Conservation (phyloP, 2,797 vertebrate species). For the Chloroceryle inda region DNA sequence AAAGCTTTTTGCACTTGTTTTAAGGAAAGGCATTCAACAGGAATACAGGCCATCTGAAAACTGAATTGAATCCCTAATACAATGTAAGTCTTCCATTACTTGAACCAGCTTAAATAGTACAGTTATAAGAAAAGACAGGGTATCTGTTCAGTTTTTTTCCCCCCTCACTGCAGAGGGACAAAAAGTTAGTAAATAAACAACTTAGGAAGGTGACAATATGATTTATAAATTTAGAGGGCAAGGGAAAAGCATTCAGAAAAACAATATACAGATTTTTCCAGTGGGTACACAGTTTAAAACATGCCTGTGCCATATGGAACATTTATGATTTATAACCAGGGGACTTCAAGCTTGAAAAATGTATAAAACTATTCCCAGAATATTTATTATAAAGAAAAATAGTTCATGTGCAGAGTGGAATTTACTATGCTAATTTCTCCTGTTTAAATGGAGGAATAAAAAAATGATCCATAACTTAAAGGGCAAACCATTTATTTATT, state of each 20-base stretch:
- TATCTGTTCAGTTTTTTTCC: not conserved
- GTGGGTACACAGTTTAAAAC: slow-evolving; percentile 25
- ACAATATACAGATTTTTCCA: slow-evolving; percentile 59
- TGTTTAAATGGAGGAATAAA: not conserved
- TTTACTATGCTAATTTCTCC: slow-evolving; percentile 22
- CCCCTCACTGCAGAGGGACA: not conserved
- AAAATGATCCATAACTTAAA: not conserved
- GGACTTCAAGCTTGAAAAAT: slow-evolving; percentile 29
- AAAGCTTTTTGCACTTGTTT: slow-evolving; percentile 48
- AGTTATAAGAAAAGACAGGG: not conserved
- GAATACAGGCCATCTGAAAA: not conserved
- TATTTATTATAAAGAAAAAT: slow-evolving; percentile 46
- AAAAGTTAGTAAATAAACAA: slow-evolving; percentile 50
- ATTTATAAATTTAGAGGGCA: slow-evolving; percentile 65
- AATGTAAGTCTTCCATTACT: not conserved
- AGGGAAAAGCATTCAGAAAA: slow-evolving; percentile 55
- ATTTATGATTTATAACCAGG: slow-evolving; percentile 55
- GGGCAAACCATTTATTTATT: not conserved
- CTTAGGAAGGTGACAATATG: slow-evolving; percentile 42
- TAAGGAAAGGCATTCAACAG: slow-evolving; percentile 30
- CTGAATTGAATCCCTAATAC: not conserved
- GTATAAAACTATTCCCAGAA: slow-evolving; percentile 42
- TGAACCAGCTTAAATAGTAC: not conserved
- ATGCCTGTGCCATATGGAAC: slow-evolving; percentile 29
- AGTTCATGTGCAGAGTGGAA: not conserved